phyloP scores from a whole-genome alignment of 2,888 invertebrate species.

The Dolomedes plantarius region DNA sequence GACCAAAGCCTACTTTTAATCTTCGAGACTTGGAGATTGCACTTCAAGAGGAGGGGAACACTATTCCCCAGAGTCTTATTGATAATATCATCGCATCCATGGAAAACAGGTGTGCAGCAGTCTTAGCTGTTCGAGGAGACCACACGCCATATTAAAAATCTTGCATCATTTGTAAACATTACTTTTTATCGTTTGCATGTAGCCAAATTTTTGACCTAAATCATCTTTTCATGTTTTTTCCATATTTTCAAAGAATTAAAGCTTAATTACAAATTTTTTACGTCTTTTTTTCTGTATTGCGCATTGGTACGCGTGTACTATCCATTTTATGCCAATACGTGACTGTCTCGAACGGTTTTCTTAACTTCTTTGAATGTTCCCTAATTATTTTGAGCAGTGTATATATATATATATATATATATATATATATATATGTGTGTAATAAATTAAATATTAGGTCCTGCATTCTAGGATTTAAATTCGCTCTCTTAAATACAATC shows the following conservation, averaged over 20 bases:
- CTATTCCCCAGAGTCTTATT: slow-evolving; percentile 17
- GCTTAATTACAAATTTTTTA: no score
- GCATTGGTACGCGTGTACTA: no score
- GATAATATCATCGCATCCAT: slow-evolving; percentile 18
- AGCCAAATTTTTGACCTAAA: slow-evolving; percentile 15
- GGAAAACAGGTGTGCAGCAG: not conserved
- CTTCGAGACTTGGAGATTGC: not conserved
- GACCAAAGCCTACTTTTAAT: slow-evolving; percentile 8
- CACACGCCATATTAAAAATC: not conserved
- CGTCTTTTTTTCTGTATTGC: no score
- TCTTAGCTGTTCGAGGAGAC: not conserved
- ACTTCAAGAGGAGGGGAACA: slow-evolving; percentile 14
- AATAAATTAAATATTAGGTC: no score
- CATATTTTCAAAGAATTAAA: not conserved
- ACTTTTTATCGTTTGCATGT: slow-evolving; percentile 8
- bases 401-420: no score
- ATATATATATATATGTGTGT: no score
- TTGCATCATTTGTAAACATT: slow-evolving; percentile 4
- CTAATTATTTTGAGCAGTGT: no score
- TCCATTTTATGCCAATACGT: no score
- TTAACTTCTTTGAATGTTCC: no score
- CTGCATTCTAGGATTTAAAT: no score
- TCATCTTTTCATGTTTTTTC: slow-evolving; percentile 1
- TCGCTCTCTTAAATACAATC: no score
- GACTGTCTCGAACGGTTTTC: no score